These are phyloP conservation scores for Exephanes ischioxanthus DNA, from an alignment of 2,888 invertebrate species.

Conservation along the genomic window DNA sequence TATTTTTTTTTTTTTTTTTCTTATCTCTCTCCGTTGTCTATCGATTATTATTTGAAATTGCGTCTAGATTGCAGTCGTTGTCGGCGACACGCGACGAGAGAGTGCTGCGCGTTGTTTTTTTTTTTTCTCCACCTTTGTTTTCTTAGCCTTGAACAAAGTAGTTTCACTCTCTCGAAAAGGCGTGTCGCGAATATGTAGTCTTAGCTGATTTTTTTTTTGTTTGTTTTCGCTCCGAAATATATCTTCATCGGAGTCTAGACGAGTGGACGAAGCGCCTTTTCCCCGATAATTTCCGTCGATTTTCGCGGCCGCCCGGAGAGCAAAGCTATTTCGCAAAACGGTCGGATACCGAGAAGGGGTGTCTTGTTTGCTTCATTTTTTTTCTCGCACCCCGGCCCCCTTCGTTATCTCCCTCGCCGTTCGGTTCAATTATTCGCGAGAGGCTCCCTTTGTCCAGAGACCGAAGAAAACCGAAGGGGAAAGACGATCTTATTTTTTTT, in stretches of 20 bases:
- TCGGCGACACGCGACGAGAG: constrained; percentile 42
- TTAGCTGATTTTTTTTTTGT: constrained; percentile 56
- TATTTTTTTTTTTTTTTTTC: constrained; percentile 62
- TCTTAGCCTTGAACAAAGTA: constrained; percentile 31
- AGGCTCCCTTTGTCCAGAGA: constrained; percentile 10
- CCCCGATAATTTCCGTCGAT: constrained; percentile 33
- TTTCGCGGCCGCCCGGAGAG: constrained; percentile 20
- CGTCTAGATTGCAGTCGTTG: constrained; percentile 55
- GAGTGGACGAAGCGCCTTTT: constrained; percentile 50
- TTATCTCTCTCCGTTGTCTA: constrained; percentile 74
- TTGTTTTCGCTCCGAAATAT: constrained; percentile 28
- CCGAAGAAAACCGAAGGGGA: constrained; percentile 29
- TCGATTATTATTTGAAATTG: constrained; percentile 52
- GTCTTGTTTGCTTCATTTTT: constrained; percentile 36
- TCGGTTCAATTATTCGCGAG: constrained; percentile 18
- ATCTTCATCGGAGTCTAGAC: constrained; percentile 44
- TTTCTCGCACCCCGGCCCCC: constrained; percentile 22
- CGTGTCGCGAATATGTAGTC: constrained; percentile 57
- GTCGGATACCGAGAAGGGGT: background rate
- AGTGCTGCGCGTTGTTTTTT: constrained; percentile 4
- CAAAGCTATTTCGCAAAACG: constrained; percentile 47
- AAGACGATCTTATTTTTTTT: constrained; percentile 14
- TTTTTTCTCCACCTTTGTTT: background rate
- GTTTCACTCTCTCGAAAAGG: constrained; percentile 56
- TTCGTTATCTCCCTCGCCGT: constrained; percentile 39